Evolutionary conservation across 2,113 vertebrate species (phyloP).

Genomic region (Trichechus manatus): DNA sequence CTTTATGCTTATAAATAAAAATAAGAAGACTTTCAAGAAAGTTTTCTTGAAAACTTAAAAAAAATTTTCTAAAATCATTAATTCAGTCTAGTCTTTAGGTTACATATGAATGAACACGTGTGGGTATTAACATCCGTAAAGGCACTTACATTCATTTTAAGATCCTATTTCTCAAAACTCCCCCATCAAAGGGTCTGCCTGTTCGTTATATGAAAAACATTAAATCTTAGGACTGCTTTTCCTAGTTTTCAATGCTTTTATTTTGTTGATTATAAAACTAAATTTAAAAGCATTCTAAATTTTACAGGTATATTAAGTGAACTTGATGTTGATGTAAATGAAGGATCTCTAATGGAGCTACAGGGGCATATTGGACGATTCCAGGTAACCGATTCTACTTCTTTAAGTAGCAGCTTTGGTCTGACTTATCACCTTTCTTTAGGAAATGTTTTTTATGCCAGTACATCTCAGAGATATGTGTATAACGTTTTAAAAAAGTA

Average conservation of each 20-base stretch:
- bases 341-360: constrained; percentile 93
- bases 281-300: not conserved
- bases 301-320: constrained; percentile 91
- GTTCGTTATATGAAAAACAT: not conserved
- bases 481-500: not conserved
- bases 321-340: constrained; percentile 91
- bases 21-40: not conserved
- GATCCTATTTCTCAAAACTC: not conserved
- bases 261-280: constrained; percentile 28
- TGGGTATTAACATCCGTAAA: not conserved
- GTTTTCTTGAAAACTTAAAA: constrained; percentile 54
- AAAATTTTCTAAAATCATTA: constrained; percentile 3
- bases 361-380: constrained; percentile 96
- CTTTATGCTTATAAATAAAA: constrained; percentile 43
- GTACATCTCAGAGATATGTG: not conserved
- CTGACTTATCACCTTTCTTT: not conserved
- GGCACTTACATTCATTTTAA: not conserved
- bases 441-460: not conserved
- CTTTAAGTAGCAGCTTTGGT: not conserved
- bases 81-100: not conserved
- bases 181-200: not conserved
- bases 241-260: constrained; percentile 27
- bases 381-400: constrained; percentile 90
- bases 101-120: not conserved
- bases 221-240: constrained; percentile 19